These are phyloP conservation scores for Wasmannia auropunctata DNA, from an alignment of 1,140 invertebrate species.

Conservation along the genomic window DNA sequence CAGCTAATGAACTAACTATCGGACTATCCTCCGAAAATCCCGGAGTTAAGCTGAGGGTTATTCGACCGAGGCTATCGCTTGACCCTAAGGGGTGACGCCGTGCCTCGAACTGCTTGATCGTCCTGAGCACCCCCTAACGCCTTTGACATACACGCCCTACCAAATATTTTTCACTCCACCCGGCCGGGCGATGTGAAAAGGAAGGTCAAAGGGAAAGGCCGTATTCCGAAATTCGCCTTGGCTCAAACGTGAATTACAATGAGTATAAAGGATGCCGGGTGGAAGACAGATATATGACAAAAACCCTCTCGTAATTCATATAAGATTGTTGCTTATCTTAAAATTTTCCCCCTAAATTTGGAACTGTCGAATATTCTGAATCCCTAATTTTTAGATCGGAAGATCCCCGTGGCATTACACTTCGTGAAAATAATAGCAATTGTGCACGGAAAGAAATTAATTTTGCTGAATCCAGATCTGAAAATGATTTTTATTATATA, in stretches of 20 bases:
- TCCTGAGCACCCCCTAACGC: neutral
- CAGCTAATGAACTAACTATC: constrained; percentile 53
- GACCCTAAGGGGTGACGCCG: neutral
- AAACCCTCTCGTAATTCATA: constrained; percentile 8
- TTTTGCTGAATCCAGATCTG: no score
- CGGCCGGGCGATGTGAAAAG: neutral
- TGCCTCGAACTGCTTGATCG: constrained; percentile 24
- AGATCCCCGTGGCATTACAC: neutral
- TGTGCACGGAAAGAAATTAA: no score
- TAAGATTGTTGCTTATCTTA: constrained; percentile 9
- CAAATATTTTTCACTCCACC: constrained; percentile 27
- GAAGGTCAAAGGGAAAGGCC: constrained; percentile 6
- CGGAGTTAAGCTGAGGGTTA: neutral
- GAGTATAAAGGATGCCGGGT: neutral
- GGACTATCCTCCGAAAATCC: neutral
- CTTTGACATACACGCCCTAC: neutral
- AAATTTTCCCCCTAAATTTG: neutral
- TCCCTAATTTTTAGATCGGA: neutral
- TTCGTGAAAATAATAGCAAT: neutral
- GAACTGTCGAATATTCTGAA: neutral
- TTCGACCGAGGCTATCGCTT: constrained; percentile 27
- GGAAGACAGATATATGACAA: neutral
- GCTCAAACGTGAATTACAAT: constrained; percentile 27
- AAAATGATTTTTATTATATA: no score
- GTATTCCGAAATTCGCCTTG: neutral